Percentiles rank a stretch among this genome's conserved stretches.
Evolutionary conservation across 2,888 invertebrate genomes (phyloP).

Genomic region (Synanthedon tipuliformis): DNA sequence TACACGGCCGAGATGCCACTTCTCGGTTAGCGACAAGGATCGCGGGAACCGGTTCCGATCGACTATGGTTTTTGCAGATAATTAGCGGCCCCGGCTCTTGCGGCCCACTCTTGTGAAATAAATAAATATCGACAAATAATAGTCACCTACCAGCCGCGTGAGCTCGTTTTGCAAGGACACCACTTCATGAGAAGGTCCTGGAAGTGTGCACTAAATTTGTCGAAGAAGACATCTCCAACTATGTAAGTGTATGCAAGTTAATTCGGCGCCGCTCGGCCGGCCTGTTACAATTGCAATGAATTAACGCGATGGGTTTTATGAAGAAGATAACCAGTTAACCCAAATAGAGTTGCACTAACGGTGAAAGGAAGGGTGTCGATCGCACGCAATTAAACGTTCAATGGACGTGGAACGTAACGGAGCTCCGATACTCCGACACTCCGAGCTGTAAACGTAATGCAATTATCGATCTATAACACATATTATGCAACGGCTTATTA

Average conservation of each 20-base stretch:
- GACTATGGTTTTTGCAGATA: not conserved
- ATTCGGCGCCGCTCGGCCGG: too few species aligned
- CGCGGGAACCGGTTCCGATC: not conserved
- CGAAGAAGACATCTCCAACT: too few species aligned
- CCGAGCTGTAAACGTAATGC: too few species aligned
- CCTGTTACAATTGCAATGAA: not conserved
- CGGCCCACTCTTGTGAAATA: constrained; percentile 1
- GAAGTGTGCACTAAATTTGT: not conserved
- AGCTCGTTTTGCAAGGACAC: not conserved
- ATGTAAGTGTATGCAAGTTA: too few species aligned
- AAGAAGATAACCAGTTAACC: not conserved
- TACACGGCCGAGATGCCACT: not conserved
- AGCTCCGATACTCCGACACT: not conserved
- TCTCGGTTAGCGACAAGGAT: not conserved
- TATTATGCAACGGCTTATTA: too few species aligned
- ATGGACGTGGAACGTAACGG: not conserved
- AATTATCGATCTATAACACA: too few species aligned
- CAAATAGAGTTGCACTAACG: not conserved
- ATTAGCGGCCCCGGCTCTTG: not conserved
- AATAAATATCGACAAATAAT: constrained; percentile 2
- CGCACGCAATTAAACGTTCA: not conserved
- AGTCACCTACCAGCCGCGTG: not conserved
- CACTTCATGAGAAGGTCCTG: not conserved
- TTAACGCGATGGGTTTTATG: not conserved
- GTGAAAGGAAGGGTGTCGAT: not conserved